These are phyloP conservation scores for Gulo gulo DNA, from an alignment of 2,113 vertebrate species.

Conservation along the genomic window DNA sequence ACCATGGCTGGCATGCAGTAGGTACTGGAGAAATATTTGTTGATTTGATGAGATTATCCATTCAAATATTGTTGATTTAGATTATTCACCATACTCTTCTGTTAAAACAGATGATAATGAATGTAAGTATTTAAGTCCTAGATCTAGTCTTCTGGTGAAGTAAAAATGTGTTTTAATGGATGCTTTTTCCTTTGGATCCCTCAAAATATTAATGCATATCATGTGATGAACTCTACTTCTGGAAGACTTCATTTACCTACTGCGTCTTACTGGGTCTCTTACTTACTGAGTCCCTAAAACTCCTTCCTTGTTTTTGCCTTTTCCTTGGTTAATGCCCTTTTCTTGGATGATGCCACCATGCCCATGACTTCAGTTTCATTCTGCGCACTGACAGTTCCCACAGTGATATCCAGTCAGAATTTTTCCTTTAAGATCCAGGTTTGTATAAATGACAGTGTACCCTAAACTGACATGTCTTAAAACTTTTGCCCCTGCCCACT, in stretches of 20 bases:
- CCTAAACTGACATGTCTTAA: not conserved
- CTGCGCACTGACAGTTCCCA: not conserved
- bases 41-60: slow-evolving; percentile 33
- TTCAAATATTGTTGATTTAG: slow-evolving; percentile 30
- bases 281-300: not conserved
- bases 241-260: not conserved
- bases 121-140: slow-evolving; percentile 28
- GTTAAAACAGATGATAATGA: slow-evolving; percentile 31
- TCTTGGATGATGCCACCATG: not conserved
- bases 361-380: not conserved
- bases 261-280: slow-evolving; percentile 1
- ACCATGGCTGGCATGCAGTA: not conserved
- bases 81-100: not conserved
- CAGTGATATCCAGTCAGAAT: not conserved
- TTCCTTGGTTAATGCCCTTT: not conserved
- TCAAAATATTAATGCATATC: not conserved
- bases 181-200: not conserved
- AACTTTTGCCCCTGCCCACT: not conserved
- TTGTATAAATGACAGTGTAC: not conserved
- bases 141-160: not conserved
- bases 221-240: not conserved
- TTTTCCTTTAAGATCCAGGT: not conserved
- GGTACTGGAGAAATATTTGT: slow-evolving; percentile 11
- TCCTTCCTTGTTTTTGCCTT: not conserved
- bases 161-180: slow-evolving; percentile 3